Base-by-base conservation (phyloP, 2,888 invertebrate genomes). In the Lasioglossum lativentre region DNA sequence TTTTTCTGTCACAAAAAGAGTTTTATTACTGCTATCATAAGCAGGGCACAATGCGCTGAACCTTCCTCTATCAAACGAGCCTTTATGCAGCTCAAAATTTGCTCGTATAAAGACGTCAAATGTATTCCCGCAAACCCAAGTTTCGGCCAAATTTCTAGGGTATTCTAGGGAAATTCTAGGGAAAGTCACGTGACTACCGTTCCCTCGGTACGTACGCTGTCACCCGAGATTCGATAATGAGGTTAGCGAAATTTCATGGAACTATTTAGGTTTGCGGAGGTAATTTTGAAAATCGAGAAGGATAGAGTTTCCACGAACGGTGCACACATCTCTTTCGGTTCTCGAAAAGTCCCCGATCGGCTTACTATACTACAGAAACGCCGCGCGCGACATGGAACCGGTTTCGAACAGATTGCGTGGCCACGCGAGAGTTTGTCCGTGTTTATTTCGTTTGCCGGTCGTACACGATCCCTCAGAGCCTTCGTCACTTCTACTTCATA, bases 381-480 rank as follows among this genome's bases (percentile, higher is more conserved):
- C 40, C 70, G 38, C 70, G 70, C n/a, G 40, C 23, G 70, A 70
- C 71, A 2, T 71, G 70, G 66, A 86, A 86, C 86, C 86, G 86
- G 86, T 86, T 86, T 75, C 80, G 59, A 78, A 70, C 80, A 80
- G 77, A 86, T 85, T 85, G 77, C 80, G 74, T 85, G 80, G 71
- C 84, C 70, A 75, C 66, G 63, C 77, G 71, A 52, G 75, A 63
- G 70, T 77, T 77, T 63, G 59, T 52, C 40, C 71, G 85, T 77
- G 77, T 85, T 85, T 80, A 80, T 80, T 85, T 80, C 80, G 86
- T 75, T 80, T 72, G 74, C 71, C 63, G 78, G 23, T 38, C 4
- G 70, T 70, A 70, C 68, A 56, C 71, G 34, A 85, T 72, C 77
- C 42, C 16, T 83, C 56, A 19, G 16, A 52, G 40, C 63, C 52